Conservation (phyloP, 2,797 vertebrate genomes). For the Meda fulgida region DNA sequence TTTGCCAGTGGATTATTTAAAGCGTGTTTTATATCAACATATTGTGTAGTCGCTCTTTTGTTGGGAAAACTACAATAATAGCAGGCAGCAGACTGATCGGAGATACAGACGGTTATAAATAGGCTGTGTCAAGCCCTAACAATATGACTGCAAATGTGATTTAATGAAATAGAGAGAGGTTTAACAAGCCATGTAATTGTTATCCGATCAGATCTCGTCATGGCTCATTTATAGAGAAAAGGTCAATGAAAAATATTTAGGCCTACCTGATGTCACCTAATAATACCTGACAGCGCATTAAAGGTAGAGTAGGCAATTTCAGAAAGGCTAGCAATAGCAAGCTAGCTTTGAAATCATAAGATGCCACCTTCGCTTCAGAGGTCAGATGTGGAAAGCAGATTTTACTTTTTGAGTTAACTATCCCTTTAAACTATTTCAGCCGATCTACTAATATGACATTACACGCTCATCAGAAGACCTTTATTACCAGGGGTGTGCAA, state of each 20-base stretch:
- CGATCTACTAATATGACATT: neutral
- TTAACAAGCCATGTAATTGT: conserved; percentile 14
- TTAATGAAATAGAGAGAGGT: neutral
- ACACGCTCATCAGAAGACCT: neutral
- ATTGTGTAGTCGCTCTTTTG: conserved; percentile 62
- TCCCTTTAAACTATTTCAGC: neutral
- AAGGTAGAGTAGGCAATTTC: neutral
- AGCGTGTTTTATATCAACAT: conserved; percentile 60
- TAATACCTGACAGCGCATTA: neutral
- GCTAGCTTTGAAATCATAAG: neutral
- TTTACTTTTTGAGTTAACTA: neutral
- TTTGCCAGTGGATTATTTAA: conserved; percentile 65
- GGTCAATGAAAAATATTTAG: neutral
- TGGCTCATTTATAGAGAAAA: conserved; percentile 15
- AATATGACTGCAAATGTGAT: neutral
- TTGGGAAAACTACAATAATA: conserved; percentile 55
- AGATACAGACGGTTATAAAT: conserved; percentile 51
- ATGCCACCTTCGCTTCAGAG: neutral
- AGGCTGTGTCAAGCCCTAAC: neutral
- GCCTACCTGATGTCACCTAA: neutral
- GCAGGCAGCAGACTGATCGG: conserved; percentile 40
- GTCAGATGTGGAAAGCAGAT: neutral
- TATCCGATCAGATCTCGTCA: neutral
- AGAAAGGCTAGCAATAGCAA: neutral
- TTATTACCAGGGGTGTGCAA: too few relatives aligned